Percentiles rank a stretch among this genome's conserved stretches.
These are phyloP conservation scores for Cyphomyrus plagiostoma DNA, from an alignment of 2,113 vertebrate species.

Conservation along the genomic window DNA sequence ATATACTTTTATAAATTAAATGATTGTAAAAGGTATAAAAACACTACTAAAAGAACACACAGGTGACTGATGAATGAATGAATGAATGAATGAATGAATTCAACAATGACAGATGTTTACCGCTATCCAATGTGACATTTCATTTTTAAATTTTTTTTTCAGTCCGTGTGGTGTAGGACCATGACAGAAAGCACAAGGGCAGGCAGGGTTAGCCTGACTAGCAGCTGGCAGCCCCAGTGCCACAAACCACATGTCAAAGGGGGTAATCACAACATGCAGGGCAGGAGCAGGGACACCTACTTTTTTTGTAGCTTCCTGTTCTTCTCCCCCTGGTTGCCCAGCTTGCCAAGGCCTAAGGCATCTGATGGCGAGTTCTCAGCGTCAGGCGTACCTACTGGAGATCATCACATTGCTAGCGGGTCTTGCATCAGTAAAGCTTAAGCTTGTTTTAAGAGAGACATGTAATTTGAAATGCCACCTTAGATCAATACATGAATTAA, in stretches of 20 bases:
- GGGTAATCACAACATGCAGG: not conserved
- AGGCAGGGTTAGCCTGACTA: not conserved
- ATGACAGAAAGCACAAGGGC: not conserved
- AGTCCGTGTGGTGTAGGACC: not conserved
- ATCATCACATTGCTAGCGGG: not conserved
- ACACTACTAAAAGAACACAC: not conserved
- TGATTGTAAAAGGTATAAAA: not conserved
- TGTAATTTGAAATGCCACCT: not conserved
- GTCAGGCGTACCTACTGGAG: slow-evolving; percentile 70
- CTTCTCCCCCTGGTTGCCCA: slow-evolving; percentile 86
- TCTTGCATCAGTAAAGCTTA: not conserved
- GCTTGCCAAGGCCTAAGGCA: slow-evolving; percentile 72
- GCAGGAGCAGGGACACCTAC: slow-evolving; percentile 60
- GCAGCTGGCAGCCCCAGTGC: not conserved
- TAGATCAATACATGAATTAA: not conserved
- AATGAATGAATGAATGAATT: not conserved
- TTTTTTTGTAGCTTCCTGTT: slow-evolving; percentile 95
- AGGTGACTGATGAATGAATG: not conserved
- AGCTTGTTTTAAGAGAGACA: not conserved
- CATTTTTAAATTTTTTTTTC: too few species aligned
- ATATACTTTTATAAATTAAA: not conserved
- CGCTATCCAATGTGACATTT: not conserved
- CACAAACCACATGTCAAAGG: not conserved
- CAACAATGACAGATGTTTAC: not conserved
- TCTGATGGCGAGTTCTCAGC: slow-evolving; percentile 75